Evolutionary conservation across 2,113 vertebrate genomes (phyloP).

Genomic region (Noctilio leporinus): DNA sequence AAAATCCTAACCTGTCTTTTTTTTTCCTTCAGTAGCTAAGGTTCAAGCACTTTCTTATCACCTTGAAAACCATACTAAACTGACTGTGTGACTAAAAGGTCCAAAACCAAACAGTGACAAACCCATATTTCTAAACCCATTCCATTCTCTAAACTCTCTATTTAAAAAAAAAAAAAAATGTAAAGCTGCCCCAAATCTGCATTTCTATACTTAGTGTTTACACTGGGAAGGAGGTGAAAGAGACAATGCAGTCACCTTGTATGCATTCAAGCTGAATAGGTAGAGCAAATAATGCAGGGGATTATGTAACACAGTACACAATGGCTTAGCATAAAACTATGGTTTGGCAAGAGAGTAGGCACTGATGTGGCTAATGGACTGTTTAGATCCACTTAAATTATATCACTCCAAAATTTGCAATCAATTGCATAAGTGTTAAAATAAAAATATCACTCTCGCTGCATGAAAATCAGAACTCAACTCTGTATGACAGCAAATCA

Average conservation of each 20-base stretch:
- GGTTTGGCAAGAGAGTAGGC: slow-evolving; percentile 16
- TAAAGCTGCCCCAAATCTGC: not conserved
- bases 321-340: slow-evolving; percentile 26
- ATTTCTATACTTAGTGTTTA: not conserved
- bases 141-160: not conserved
- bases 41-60: slow-evolving; percentile 14
- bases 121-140: not conserved
- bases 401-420: slow-evolving; percentile 44
- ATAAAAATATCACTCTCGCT: slow-evolving; percentile 31
- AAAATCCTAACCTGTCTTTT: not conserved
- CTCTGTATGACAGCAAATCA: slow-evolving; percentile 45
- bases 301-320: slow-evolving; percentile 49
- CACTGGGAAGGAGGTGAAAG: not conserved
- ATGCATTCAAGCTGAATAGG: slow-evolving; percentile 24
- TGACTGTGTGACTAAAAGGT: not conserved
- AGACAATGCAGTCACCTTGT: slow-evolving; percentile 59
- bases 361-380: slow-evolving; percentile 4
- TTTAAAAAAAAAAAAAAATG: not conserved
- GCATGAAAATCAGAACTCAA: slow-evolving; percentile 38
- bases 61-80: slow-evolving; percentile 32
- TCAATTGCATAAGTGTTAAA: slow-evolving; percentile 43
- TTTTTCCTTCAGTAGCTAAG: slow-evolving; percentile 23
- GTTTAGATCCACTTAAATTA: slow-evolving; percentile 30
- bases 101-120: slow-evolving; percentile 2
- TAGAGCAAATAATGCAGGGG: slow-evolving; percentile 43